These are phyloP conservation scores for Zapornia atra DNA, from an alignment of 2,113 vertebrate species.

Conservation along the genomic window DNA sequence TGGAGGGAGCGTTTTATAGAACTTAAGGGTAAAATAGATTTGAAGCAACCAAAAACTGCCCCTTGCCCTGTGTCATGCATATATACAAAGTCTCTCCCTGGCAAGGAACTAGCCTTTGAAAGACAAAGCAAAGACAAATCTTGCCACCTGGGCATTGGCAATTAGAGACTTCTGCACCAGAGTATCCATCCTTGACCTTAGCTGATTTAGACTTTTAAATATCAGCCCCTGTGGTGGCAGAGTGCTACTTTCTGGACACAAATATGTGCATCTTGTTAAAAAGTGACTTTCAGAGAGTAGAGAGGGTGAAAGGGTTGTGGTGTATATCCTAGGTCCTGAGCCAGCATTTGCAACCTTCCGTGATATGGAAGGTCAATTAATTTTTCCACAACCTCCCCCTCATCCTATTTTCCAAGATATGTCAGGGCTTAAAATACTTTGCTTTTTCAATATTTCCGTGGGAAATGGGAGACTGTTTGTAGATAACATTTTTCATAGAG, in stretches of 20 bases:
- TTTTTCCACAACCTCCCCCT: background rate
- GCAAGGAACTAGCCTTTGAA: background rate
- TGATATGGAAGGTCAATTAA: background rate
- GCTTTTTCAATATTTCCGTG: background rate
- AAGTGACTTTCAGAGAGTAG: background rate
- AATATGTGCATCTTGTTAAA: slow-evolving; percentile 52
- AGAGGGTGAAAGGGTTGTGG: background rate
- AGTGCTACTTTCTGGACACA: slow-evolving; percentile 5
- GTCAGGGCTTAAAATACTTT: slow-evolving; percentile 36
- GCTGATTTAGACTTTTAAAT: slow-evolving; percentile 60
- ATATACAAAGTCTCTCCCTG: background rate
- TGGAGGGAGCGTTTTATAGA: background rate
- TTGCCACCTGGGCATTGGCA: slow-evolving; percentile 34
- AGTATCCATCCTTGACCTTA: slow-evolving; percentile 46
- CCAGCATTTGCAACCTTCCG: background rate
- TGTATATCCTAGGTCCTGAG: background rate
- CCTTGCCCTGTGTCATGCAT: background rate
- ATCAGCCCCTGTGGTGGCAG: background rate
- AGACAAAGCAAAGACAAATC: slow-evolving; percentile 43
- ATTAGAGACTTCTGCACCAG: slow-evolving; percentile 23
- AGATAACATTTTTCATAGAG: slow-evolving; percentile 16
- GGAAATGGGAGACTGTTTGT: slow-evolving; percentile 18
- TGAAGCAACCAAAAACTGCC: background rate
- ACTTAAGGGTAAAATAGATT: background rate
- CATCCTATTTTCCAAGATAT: slow-evolving; percentile 19